Evolutionary conservation across 2,888 invertebrate genomes (phyloP).

Genomic region (Apamea anceps): DNA sequence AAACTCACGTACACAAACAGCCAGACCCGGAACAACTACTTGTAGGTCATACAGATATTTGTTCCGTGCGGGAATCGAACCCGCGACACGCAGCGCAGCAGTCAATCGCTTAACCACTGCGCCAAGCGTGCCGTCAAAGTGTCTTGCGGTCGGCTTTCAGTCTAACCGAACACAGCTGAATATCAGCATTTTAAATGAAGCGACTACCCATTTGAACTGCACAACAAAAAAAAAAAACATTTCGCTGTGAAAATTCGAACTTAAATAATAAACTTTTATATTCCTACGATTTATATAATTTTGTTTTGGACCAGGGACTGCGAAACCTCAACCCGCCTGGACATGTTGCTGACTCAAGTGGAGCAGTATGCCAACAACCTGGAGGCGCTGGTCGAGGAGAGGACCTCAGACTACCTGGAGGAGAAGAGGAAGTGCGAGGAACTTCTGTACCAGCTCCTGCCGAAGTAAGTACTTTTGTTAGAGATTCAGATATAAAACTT

Average conservation of each 20-base stretch:
- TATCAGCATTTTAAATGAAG: background rate
- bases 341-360: conserved; percentile 98
- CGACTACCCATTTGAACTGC: too few relatives aligned
- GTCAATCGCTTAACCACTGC: too few relatives aligned
- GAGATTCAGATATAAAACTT: too few relatives aligned
- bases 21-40: too few relatives aligned
- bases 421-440: conserved; percentile 99
- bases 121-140: too few relatives aligned
- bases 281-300: conserved; percentile 2
- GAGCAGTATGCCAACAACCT: conserved; percentile 99
- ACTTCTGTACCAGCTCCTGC: conserved; percentile 98
- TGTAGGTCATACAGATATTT: too few relatives aligned
- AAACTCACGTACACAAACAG: too few relatives aligned
- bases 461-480: conserved; percentile 91
- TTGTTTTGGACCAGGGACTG: conserved; percentile 92
- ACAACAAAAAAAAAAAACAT: too few relatives aligned
- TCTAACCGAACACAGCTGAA: too few relatives aligned
- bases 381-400: conserved; percentile 98
- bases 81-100: too few relatives aligned
- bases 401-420: conserved; percentile 99
- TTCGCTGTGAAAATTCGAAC: background rate
- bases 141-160: too few relatives aligned
- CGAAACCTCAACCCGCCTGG: conserved; percentile 97
- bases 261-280: background rate
- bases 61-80: too few relatives aligned